Base-by-base conservation (phyloP, 2,797 vertebrate species). In the Leuciscus waleckii region DNA sequence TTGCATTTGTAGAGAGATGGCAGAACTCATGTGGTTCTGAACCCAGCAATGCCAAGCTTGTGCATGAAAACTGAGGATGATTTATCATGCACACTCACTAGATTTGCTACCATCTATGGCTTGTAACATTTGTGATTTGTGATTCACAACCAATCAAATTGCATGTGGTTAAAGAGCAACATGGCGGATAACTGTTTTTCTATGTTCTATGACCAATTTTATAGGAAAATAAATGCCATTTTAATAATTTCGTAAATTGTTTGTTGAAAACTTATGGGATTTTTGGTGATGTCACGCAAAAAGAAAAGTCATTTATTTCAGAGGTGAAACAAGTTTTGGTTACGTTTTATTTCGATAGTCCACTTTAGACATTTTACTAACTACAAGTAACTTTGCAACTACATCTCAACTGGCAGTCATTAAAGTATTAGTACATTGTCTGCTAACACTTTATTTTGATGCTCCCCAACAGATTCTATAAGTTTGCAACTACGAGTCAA, bases 1-100 rank as follows among this genome's bases (percentile, higher is more conserved):
- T 58, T 77, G 73, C 46, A 14, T 75, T 75, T 32, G 46, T 19
- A 35, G 11, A 58, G 75, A 58, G 14, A 78, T 78, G 54, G 35
- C 14, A 77, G 54, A 77, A 39, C 14, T 19, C 21, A 26, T 2
- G 23, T 5, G 4, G 19, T 21, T 76, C 49, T 76, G 19, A 56
- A 16, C 51, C 8, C 0, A 26, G 26, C 46, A 51, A 74, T 74
- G 46, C 26, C 74, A 76, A 56, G 11, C 32, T 16, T 76, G 51
- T 58, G 51, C 11, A n/a, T 58, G 74, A n/a, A 39, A 77, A 77
- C 1, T 13, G 14, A 39, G 32, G 26, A 35, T 13, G 26, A 75
- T 75, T 51, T 75, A 49, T 49, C 70, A 26, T 73, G 16, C 43
- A 73, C 70, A 73, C 43, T 73, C 70, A 51, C 71, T 75, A 32